Conservation (phyloP, 2,113 vertebrate species). For the Marcusenius ussheri region DNA sequence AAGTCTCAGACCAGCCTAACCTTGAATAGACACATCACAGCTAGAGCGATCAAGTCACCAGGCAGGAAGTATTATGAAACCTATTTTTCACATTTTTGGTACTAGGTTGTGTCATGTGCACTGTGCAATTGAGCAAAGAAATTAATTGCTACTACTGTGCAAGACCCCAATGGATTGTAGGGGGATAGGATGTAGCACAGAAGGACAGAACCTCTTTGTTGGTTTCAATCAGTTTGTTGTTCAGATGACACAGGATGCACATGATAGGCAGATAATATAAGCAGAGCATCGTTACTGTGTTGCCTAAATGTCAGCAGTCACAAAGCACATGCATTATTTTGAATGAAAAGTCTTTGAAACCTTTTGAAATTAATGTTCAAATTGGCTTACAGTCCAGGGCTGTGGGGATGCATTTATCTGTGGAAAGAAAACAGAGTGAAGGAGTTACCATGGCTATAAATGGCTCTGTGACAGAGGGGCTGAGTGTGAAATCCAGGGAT, state of each 20-base stretch:
- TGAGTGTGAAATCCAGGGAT: slow-evolving; percentile 9
- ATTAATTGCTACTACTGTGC: not conserved
- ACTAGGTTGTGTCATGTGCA: not conserved
- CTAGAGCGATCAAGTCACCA: slow-evolving; percentile 2
- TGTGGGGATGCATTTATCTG: slow-evolving; percentile 10
- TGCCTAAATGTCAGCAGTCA: not conserved
- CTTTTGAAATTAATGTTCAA: slow-evolving; percentile 11
- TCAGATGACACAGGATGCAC: not conserved
- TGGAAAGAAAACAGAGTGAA: not conserved
- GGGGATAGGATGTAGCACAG: slow-evolving; percentile 15
- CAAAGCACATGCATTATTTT: not conserved
- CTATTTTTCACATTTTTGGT: slow-evolving; percentile 13
- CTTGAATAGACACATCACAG: slow-evolving; percentile 17
- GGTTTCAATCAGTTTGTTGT: not conserved
- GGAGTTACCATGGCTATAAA: slow-evolving; percentile 37
- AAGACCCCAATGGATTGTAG: not conserved
- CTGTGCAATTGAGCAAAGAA: not conserved
- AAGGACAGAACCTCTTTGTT: not conserved
- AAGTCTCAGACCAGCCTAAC: slow-evolving; percentile 12
- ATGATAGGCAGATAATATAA: not conserved
- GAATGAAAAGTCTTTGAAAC: slow-evolving; percentile 8
- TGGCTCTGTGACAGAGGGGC: not conserved
- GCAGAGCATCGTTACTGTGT: not conserved
- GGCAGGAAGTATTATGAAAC: slow-evolving; percentile 11
- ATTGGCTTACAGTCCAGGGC: not conserved